phyloP scores from a whole-genome alignment of 2,888 invertebrate genomes.

The Stegana nigrithorax region DNA sequence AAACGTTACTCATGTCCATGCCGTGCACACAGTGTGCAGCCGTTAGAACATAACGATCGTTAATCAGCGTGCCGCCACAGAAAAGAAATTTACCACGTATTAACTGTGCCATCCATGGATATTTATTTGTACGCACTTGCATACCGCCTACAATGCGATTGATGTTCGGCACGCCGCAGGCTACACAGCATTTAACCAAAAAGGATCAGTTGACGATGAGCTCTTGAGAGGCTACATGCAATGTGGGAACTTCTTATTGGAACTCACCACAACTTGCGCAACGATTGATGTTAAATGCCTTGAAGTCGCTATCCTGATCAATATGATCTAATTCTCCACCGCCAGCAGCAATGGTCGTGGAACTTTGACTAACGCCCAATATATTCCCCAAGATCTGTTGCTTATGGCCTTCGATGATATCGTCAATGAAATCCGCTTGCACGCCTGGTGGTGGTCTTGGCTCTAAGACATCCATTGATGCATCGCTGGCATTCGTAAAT shows the following conservation, averaged over 20 bases:
- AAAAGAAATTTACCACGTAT: conserved; percentile 51
- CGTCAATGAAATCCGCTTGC: conserved; percentile 62
- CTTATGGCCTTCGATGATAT: conserved; percentile 62
- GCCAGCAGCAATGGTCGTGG: conserved; percentile 11
- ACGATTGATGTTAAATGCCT: conserved; percentile 48
- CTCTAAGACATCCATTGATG: conserved; percentile 15
- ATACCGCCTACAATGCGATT: conserved; percentile 66
- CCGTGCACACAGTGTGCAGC: conserved; percentile 65
- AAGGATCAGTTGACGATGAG: no score
- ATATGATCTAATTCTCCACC: conserved; percentile 17
- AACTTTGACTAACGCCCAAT: conserved; percentile 29
- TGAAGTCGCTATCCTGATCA: conserved; percentile 36
- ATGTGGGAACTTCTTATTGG: not conserved
- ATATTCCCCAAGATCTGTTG: conserved; percentile 57
- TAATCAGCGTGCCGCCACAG: conserved; percentile 66
- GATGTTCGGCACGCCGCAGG: conserved; percentile 64
- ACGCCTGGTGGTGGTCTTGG: conserved; percentile 30
- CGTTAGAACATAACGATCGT: conserved; percentile 64
- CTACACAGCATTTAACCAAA: conserved; percentile 33
- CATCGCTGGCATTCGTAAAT: not conserved
- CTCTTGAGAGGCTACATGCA: no score
- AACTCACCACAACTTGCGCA: conserved; percentile 65
- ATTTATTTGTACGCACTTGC: conserved; percentile 62
- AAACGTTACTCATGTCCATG: conserved; percentile 46
- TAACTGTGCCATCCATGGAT: conserved; percentile 67